These are phyloP conservation scores for Agrochola circellaris DNA, from an alignment of 2,888 invertebrate genomes.

Conservation along the genomic window DNA sequence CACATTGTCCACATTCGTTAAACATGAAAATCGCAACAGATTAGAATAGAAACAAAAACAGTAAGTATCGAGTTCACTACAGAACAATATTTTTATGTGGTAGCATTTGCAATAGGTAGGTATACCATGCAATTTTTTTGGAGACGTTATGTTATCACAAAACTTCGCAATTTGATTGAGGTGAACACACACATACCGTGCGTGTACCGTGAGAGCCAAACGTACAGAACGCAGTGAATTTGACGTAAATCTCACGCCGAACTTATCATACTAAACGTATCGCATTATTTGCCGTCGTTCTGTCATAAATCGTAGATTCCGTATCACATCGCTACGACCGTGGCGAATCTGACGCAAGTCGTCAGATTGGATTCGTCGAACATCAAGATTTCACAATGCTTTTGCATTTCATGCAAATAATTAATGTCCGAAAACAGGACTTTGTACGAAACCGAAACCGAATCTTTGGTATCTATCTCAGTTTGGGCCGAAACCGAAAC, in stretches of 20 bases:
- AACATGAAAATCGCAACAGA: neutral
- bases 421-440: too few relatives aligned
- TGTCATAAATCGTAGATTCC: neutral
- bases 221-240: neutral
- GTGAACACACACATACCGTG: neutral
- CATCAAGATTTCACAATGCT: too few relatives aligned
- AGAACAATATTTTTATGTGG: too few relatives aligned
- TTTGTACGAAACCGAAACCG: too few relatives aligned
- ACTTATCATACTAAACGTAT: neutral
- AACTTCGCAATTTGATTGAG: neutral
- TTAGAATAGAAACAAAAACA: neutral
- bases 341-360: neutral
- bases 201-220: neutral
- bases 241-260: neutral
- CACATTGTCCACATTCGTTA: conserved; percentile 70
- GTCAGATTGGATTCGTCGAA: neutral
- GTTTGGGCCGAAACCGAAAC: too few relatives aligned
- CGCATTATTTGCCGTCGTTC: neutral
- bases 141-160: neutral
- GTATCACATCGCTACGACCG: conserved; percentile 3
- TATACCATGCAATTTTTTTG: neutral
- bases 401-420: neutral
- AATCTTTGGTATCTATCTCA: too few relatives aligned
- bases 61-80: conserved; percentile 2
- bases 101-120: neutral